Base-by-base conservation (phyloP, 2,888 invertebrate genomes). In the Endomychus coccineus region DNA sequence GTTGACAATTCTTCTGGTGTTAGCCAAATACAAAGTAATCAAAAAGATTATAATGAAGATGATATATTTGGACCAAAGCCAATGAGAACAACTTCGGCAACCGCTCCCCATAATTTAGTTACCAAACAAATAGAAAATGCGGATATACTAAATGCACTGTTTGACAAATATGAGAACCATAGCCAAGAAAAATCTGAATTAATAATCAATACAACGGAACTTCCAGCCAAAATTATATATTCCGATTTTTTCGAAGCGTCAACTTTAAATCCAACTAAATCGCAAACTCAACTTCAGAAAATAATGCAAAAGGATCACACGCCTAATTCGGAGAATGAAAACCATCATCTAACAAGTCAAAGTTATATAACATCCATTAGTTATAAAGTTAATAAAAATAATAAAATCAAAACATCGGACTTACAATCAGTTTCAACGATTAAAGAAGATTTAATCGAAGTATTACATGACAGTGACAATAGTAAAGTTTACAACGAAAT, bases 301-400 rank as follows among this genome's bases (percentile, higher is more conserved):
- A 25, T 29, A 34, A 27, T 29, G 2, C 16, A 29, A 10, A 34
- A 34, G 11, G 19, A 34, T 14, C 27, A 24, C 36, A 38, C 47
- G 44, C n/a, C 50, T 42, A 22, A 47, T 39, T 27, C 38, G 33
- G 21, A 42, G 45, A 16, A 39, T 36, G 48, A 47, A 6, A 44
- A 42, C 15, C 42, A 43, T 30, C 17, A 31, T 39, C 25, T 32
- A 24, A 68, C 67, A 5, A 69, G 68, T 40, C 71, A 70, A 51
- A 73, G 73, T 36, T 67, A 67, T 9, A 68, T 67, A 40, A 73
- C 71, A 29, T 73, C 73, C 2, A 68, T 73, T 3, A 74, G 71
- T 54, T 65, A 70, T 33, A 65, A 71, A 52, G 64, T 74, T 5
- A 71, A 71, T 28, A 68, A 66, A 45, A 55, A 47, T 22, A 55